Evolutionary conservation across 2,113 vertebrate genomes (phyloP).

Genomic region (Leptobrachium leishanense): DNA sequence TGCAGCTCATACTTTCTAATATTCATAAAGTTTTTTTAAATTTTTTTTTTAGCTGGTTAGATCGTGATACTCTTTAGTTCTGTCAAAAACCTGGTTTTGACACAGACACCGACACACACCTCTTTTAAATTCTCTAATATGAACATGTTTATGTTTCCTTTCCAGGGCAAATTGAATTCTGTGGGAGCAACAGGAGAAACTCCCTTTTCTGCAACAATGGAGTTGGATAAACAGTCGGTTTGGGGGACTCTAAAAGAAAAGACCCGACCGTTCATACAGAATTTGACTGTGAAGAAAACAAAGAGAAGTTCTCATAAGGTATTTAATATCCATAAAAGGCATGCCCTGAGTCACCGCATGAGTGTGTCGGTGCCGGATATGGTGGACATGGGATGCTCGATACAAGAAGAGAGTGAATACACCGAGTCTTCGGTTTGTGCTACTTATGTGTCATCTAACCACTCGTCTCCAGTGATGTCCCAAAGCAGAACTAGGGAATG

Average conservation of each 20-base stretch:
- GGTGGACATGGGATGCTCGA: slow-evolving; percentile 60
- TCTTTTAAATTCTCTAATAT: background rate
- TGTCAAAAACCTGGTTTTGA: no score
- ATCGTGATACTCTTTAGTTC: no score
- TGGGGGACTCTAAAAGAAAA: slow-evolving; percentile 74
- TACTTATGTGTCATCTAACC: slow-evolving; percentile 54
- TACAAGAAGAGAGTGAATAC: slow-evolving; percentile 50
- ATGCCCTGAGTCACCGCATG: slow-evolving; percentile 64
- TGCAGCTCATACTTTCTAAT: no score
- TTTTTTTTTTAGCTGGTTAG: no score
- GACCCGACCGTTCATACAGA: slow-evolving; percentile 67
- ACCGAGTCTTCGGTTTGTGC: slow-evolving; percentile 52
- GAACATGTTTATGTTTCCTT: background rate
- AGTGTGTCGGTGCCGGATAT: slow-evolving; percentile 73
- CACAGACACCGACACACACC: no score
- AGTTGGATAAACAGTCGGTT: slow-evolving; percentile 70
- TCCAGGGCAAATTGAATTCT: slow-evolving; percentile 1
- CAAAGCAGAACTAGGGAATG: slow-evolving; percentile 57
- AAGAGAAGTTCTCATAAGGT: slow-evolving; percentile 62
- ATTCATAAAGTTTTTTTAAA: no score
- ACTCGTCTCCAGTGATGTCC: slow-evolving; percentile 55
- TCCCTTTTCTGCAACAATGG: slow-evolving; percentile 60
- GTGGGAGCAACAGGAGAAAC: slow-evolving; percentile 7
- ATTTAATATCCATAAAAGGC: slow-evolving; percentile 49
- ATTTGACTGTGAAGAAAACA: slow-evolving; percentile 61